Evolutionary conservation across 2,797 vertebrate species (phyloP).

Genomic region (Enteromius anoplus): DNA sequence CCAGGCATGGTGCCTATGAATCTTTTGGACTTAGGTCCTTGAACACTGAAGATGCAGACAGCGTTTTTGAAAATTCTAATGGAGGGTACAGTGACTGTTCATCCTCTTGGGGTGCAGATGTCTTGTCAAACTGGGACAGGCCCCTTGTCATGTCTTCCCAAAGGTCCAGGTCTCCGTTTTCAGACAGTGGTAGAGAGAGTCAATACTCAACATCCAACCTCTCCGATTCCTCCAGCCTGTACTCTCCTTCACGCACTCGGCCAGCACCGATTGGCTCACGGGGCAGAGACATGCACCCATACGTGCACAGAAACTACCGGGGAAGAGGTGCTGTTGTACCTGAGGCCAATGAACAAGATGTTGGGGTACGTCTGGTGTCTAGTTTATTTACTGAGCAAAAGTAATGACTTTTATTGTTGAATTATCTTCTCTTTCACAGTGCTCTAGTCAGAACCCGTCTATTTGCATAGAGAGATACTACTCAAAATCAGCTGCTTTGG

Average conservation of each 20-base stretch:
- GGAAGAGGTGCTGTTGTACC: conserved; percentile 87
- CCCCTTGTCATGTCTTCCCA: conserved; percentile 82
- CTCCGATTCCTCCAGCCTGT: conserved; percentile 84
- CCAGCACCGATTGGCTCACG: conserved; percentile 87
- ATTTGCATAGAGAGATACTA: conserved; percentile 80
- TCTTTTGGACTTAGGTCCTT: conserved; percentile 87
- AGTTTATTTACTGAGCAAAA: conserved; percentile 2
- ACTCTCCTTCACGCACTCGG: conserved; percentile 77
- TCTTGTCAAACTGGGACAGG: conserved; percentile 83
- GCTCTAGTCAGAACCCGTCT: conserved; percentile 80
- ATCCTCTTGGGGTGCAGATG: conserved; percentile 70
- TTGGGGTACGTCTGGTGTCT: conserved; percentile 85
- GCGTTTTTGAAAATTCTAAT: conserved; percentile 79
- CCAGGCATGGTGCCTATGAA: conserved; percentile 88
- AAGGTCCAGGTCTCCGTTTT: conserved; percentile 89
- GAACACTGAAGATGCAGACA: conserved; percentile 24
- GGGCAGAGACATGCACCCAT: conserved; percentile 87
- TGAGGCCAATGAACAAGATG: conserved; percentile 86
- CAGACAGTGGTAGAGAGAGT: conserved; percentile 87
- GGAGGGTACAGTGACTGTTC: conserved; percentile 82
- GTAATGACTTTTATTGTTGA: conserved; percentile 74
- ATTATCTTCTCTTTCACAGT: conserved; percentile 47
- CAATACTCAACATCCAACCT: conserved; percentile 80
- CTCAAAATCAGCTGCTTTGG: conserved; percentile 72
- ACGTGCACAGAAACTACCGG: conserved; percentile 85